Evolutionary conservation across 2,113 vertebrate genomes (phyloP), one percentile per base, ranked within the genome.

Genomic region (Todiramphus saurophagus): DNA sequence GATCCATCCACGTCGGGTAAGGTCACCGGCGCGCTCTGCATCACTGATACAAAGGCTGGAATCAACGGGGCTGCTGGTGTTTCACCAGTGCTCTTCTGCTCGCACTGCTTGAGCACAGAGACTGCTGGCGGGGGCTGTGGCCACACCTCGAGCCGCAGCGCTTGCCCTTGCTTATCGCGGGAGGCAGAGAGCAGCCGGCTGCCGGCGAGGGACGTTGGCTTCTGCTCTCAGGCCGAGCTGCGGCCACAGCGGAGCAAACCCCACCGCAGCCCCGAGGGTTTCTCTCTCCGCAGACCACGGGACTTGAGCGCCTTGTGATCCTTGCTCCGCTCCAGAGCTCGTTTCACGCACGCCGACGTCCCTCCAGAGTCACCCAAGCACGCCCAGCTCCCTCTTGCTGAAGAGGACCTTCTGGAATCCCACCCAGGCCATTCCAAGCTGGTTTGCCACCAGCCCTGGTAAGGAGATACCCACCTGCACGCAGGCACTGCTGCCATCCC

Each of bases 381-480:
- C 5, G 10, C 56, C 21, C 41, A 37, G 41, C 46, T 50, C 43
- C 55, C 8, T 70, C 76, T 41, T 12, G 51, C 46, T 46, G 23
- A 33, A 0, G 0, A 9, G 15, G 9, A 13, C 33, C 8, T 21
- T 8, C n/a, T 4, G n/a, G 11, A 1, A 10, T 8, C 53, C 33
- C 75, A 35, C 15, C 37, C 37, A 11, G 46, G 33, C 43, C n/a
- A 12, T 7, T 28, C 53, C 31, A 12, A 44, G 43, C 30, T 50
- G 3, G 37, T 70, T 25, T 37, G 68, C 43, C 21, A 12, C 0
- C 1, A 53, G 63, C 43, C 2, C 2, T 4, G 13, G 5, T 27
- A 15, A 67, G 55, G 53, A 18, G 39, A 23, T 72, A 24, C 25
- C 5, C 39, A n/a, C 21, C 94, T 4, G 20, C 2, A 25, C 58